phyloP scores from a whole-genome alignment of 2,797 vertebrate genomes.

The Liasis olivaceus region DNA sequence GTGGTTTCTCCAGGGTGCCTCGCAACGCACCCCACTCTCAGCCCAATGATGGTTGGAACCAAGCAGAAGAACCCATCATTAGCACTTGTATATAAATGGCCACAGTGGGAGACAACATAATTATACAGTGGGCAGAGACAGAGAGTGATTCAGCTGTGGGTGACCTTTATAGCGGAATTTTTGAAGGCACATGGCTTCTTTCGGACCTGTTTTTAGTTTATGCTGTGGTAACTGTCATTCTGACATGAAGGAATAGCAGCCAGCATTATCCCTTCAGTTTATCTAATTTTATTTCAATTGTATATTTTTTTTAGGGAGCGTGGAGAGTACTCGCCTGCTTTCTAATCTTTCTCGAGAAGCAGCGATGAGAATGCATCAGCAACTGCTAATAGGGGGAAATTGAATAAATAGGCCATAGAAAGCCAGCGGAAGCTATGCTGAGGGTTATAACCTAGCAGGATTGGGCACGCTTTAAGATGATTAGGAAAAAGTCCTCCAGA shows the following conservation, averaged over 20 bases:
- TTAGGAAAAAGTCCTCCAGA: no score
- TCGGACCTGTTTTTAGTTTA: constrained; percentile 7
- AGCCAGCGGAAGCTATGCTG: no score
- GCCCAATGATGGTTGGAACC: rapidly evolving
- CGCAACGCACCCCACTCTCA: neutral
- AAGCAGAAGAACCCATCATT: neutral
- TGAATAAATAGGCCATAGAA: neutral
- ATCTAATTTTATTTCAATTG: neutral
- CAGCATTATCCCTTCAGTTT: neutral
- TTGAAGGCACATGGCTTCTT: neutral
- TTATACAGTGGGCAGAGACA: neutral
- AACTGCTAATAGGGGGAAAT: neutral
- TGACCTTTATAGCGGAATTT: neutral
- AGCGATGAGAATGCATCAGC: neutral
- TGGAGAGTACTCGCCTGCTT: neutral
- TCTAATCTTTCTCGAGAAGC: neutral
- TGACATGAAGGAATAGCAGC: neutral
- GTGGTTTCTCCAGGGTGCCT: neutral
- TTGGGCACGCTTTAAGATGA: no score
- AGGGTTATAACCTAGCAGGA: no score
- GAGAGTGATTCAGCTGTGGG: constrained; percentile 28
- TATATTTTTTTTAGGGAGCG: neutral
- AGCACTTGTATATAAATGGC: neutral
- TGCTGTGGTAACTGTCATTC: neutral
- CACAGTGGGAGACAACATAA: neutral